Percentiles rank a stretch among this genome's conserved stretches.
Conservation (phyloP, 2,113 vertebrate genomes). For the Tursiops truncatus region DNA sequence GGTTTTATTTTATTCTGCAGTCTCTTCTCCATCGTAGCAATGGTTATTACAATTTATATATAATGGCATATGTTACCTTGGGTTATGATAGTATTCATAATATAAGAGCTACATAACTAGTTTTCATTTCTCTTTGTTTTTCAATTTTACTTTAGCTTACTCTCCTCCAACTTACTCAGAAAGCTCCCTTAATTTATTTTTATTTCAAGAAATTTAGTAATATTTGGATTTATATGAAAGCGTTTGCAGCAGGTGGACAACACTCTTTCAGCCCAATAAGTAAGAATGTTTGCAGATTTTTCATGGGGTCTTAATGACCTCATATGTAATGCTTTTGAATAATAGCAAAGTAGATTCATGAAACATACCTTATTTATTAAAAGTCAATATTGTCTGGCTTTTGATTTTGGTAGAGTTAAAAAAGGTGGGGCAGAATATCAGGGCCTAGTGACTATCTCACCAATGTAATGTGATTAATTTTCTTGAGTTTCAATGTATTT, state of each 20-base stretch:
- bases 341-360: conserved; percentile 2
- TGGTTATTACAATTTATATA: background rate
- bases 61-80: background rate
- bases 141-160: background rate
- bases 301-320: background rate
- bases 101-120: background rate
- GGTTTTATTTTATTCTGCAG: background rate
- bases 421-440: background rate
- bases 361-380: background rate
- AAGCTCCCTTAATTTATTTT: background rate
- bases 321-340: background rate
- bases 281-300: background rate
- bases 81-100: background rate
- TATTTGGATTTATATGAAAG: background rate
- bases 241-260: background rate
- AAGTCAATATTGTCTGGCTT: background rate
- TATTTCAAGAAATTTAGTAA: background rate
- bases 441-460: background rate
- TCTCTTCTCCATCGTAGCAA: background rate
- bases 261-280: background rate
- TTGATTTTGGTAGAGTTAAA: conserved; percentile 8
- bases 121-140: conserved; percentile 11
- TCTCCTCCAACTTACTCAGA: background rate
- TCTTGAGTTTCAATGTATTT: background rate
- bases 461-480: conserved; percentile 25